Evolutionary conservation across 2,888 invertebrate species (phyloP).

Genomic region (Nineta flava): DNA sequence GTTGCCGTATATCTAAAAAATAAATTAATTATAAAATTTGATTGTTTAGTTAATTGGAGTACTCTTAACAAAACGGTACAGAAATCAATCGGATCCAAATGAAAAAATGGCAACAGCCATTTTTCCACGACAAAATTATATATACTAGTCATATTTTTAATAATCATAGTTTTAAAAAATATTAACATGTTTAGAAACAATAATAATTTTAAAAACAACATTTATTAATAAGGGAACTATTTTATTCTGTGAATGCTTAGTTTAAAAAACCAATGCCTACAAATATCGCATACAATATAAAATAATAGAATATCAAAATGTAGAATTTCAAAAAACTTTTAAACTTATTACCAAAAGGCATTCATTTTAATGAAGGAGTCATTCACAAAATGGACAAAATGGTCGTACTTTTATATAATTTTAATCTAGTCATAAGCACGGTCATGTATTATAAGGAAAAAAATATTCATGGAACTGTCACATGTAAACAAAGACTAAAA

Average conservation of each 20-base stretch:
- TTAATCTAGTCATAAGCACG: no score
- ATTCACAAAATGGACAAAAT: no score
- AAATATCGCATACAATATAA: not conserved
- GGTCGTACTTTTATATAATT: no score
- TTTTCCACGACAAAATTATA: slow-evolving; percentile 39
- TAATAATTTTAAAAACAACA: slow-evolving; percentile 1
- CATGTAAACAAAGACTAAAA: no score
- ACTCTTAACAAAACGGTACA: slow-evolving; percentile 61
- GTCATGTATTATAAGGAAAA: no score
- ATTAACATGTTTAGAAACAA: not conserved
- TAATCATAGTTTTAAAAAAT: not conserved
- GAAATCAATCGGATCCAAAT: slow-evolving; percentile 63
- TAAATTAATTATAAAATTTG: no score
- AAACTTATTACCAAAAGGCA: no score
- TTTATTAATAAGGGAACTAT: not conserved
- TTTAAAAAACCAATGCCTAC: not conserved
- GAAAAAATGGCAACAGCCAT: slow-evolving; percentile 58
- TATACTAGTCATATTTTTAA: slow-evolving; percentile 22
- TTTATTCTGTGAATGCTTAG: not conserved
- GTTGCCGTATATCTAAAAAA: no score
- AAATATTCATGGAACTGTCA: no score
- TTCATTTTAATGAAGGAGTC: no score
- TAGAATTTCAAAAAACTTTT: no score
- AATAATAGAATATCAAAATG: no score
- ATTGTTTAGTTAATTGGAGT: slow-evolving; percentile 62